Evolutionary conservation across 2,888 invertebrate genomes (phyloP), one percentile per base, ranked within the genome.

Genomic region (Patella caerulea): DNA sequence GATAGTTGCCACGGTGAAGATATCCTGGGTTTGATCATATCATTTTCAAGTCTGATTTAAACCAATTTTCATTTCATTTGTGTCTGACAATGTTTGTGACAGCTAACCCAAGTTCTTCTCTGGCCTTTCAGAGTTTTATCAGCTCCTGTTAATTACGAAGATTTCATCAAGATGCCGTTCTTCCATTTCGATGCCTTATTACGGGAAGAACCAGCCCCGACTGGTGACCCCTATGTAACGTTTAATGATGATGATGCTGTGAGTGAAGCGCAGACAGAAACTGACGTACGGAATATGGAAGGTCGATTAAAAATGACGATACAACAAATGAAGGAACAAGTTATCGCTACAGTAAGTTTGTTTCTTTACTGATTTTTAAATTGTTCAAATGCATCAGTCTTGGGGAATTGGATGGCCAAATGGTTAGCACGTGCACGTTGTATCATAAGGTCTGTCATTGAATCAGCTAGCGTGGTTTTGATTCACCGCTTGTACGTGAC

Each of bases 221-320:
- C 84, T 54, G 89, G 87, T 3, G 87, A 88, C 74, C 83, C 86
- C 3, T 90, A 87, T 79, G 88, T 91, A 15, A 83, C 85, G 29
- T 91, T 91, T 79, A 87, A 88, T 17, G 87, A 87, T 59, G 84
- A 85, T 59, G 90, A 90, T 70, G 85, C 86, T 24, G 83, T 86
- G 34, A 90, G 89, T 78, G 91, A 91, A 59, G 86, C 86, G 72
- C 90, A 90, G 82, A 91, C 91, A 53, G 90, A 91, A 79, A 86
- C 87, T 7, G 91, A 91, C 78, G 85, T 91, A 54, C 86, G 86
- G 71, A 87, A 90, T 71, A 83, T 91, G 82, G 91, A 91, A 81
- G 90, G 90, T 4, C 86, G 89, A 59, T 86, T 91, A 24, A 88
- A 90, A 78, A 89, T 91, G 90, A 85, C 90, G 7, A 79, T 90